phyloP scores from a whole-genome alignment of 1,140 invertebrate genomes.

The Drosophila leontia region DNA sequence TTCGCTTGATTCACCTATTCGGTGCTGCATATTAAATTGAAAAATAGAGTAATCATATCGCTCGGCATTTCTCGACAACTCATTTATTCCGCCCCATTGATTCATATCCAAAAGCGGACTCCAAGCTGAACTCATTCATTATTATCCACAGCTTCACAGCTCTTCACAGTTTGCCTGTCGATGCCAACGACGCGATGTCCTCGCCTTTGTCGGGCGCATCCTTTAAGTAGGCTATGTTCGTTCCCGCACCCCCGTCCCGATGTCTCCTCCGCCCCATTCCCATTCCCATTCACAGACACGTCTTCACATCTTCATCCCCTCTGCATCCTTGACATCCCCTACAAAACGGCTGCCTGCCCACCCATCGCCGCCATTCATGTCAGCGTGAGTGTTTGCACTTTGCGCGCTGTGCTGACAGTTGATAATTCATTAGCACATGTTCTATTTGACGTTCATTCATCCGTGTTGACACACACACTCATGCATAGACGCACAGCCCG shows the following conservation, averaged over 20 bases:
- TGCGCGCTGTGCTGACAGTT: slow-evolving; percentile 76
- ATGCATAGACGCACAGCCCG: slow-evolving; percentile 14
- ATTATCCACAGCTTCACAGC: slow-evolving; percentile 26
- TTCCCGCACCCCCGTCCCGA: too few relatives aligned
- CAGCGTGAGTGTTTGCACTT: slow-evolving; percentile 76
- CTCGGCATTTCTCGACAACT: slow-evolving; percentile 8
- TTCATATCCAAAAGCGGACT: slow-evolving; percentile 21
- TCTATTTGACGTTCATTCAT: slow-evolving; percentile 82
- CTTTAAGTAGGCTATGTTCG: slow-evolving; percentile 52
- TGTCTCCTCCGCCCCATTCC: neutral
- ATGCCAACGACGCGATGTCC: slow-evolving; percentile 19
- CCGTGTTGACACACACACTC: slow-evolving; percentile 54
- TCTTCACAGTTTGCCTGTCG: slow-evolving; percentile 4
- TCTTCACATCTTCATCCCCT: neutral
- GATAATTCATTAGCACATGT: slow-evolving; percentile 82
- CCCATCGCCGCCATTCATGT: slow-evolving; percentile 37
- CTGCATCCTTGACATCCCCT: neutral
- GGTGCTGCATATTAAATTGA: neutral
- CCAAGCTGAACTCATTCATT: slow-evolving; percentile 35
- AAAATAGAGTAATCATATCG: slow-evolving; percentile 17
- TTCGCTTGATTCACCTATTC: neutral
- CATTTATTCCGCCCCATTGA: slow-evolving; percentile 42
- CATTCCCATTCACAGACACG: slow-evolving; percentile 1
- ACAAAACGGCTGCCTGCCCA: slow-evolving; percentile 5
- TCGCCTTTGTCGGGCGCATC: slow-evolving; percentile 43